phyloP scores from a whole-genome alignment of 2,797 vertebrate genomes.

The Siniperca obscura region DNA sequence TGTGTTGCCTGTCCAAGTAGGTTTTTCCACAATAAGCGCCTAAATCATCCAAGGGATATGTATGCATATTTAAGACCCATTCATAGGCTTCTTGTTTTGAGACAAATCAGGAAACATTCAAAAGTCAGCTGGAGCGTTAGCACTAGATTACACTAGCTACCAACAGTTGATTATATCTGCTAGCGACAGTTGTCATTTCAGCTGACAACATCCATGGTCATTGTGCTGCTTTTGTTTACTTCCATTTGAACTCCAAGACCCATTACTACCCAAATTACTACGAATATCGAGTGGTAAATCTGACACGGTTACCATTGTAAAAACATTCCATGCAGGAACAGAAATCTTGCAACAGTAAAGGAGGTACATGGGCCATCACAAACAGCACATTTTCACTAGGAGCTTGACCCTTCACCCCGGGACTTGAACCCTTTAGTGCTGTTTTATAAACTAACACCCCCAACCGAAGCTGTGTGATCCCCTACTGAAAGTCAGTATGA shows the following conservation, averaged over 20 bases:
- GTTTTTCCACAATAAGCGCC: too few relatives aligned
- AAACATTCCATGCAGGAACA: neutral
- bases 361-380: too few relatives aligned
- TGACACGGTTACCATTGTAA: neutral
- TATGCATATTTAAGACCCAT: too few relatives aligned
- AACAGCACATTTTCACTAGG: neutral
- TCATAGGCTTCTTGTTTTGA: too few relatives aligned
- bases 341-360: neutral
- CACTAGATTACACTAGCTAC: too few relatives aligned
- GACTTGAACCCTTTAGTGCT: neutral
- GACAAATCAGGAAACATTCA: too few relatives aligned
- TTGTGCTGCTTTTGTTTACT: too few relatives aligned
- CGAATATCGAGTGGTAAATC: neutral
- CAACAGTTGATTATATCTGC: too few relatives aligned
- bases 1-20: neutral
- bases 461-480: conserved; percentile 5
- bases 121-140: too few relatives aligned
- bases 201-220: too few relatives aligned
- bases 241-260: neutral
- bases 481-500: conserved; percentile 21
- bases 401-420: neutral
- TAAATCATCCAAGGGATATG: too few relatives aligned
- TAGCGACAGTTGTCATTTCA: too few relatives aligned
- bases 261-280: neutral
- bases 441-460: conserved; percentile 14